These are phyloP conservation scores for Hapalemur alaotrensis DNA, from an alignment of 2,797 vertebrate genomes.

Conservation along the genomic window DNA sequence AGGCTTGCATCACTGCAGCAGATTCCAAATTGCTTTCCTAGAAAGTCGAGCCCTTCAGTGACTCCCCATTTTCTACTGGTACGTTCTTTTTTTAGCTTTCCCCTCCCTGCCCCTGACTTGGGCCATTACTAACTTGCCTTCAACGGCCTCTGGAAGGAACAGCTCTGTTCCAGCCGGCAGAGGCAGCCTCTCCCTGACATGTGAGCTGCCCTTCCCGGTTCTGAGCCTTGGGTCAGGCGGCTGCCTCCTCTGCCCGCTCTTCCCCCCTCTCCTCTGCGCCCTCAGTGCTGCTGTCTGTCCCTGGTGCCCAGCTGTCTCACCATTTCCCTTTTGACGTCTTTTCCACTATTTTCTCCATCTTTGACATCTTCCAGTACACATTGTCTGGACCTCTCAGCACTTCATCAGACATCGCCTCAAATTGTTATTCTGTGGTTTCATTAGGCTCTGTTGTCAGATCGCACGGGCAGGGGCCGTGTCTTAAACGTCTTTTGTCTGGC, in stretches of 20 bases:
- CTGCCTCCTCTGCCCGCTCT: not conserved
- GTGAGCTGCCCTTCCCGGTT: not conserved
- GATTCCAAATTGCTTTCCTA: not conserved
- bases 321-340: not conserved
- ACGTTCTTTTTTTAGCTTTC: not conserved
- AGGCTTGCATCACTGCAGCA: not conserved
- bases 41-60: not conserved
- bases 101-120: not conserved
- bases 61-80: not conserved
- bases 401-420: constrained; percentile 6
- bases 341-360: not conserved
- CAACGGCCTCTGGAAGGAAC: not conserved
- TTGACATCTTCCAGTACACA: not conserved
- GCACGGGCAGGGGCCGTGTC: not conserved
- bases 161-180: not conserved
- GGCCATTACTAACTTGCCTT: not conserved
- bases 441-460: constrained; percentile 40
- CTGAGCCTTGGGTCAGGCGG: no score
- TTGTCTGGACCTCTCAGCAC: not conserved
- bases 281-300: no score
- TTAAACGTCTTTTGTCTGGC: not conserved
- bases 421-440: constrained; percentile 26
- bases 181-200: fast-evolving
- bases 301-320: fast-evolving
- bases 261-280: not conserved